phyloP scores from a whole-genome alignment of 1,140 invertebrate genomes.

The Arion vulgaris region DNA sequence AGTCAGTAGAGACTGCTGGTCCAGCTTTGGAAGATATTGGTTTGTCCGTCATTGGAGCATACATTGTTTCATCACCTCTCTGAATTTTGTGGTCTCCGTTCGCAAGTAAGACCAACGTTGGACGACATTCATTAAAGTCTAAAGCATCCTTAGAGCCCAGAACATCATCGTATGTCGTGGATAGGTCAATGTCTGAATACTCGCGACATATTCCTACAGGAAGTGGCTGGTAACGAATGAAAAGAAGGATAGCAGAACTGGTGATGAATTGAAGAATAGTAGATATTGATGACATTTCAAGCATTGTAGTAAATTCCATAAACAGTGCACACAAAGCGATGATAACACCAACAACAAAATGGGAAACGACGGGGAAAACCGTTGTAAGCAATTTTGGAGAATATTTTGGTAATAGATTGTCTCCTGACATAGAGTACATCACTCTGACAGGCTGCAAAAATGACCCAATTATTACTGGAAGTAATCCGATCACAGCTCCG shows the following conservation, averaged over 20 bases:
- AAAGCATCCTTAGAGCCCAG: constrained; percentile 7
- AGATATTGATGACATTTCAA: constrained; percentile 93
- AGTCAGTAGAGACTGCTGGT: not conserved
- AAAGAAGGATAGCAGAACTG: constrained; percentile 87
- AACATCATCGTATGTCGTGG: constrained; percentile 8
- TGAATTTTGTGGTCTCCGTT: constrained; percentile 45
- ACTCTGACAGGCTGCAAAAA: constrained; percentile 96
- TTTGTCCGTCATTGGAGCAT: not conserved
- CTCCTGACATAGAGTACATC: constrained; percentile 92
- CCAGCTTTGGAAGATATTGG: not conserved
- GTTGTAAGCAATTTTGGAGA: constrained; percentile 24
- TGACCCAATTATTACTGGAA: constrained; percentile 83
- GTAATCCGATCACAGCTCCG: constrained; percentile 65
- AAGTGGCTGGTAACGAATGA: constrained; percentile 75
- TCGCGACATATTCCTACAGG: constrained; percentile 59
- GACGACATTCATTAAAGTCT: constrained; percentile 19
- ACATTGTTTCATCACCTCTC: not conserved
- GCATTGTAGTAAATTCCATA: constrained; percentile 85
- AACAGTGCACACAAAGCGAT: constrained; percentile 82
- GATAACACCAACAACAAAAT: constrained; percentile 81
- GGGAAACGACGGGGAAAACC: constrained; percentile 19
- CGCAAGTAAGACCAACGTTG: constrained; percentile 42
- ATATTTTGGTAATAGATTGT: constrained; percentile 86
- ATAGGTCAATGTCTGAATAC: constrained; percentile 56
- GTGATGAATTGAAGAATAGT: constrained; percentile 90